These are phyloP conservation scores for Limnephilus rhombicus DNA, from an alignment of 2,888 invertebrate species.

Conservation along the genomic window DNA sequence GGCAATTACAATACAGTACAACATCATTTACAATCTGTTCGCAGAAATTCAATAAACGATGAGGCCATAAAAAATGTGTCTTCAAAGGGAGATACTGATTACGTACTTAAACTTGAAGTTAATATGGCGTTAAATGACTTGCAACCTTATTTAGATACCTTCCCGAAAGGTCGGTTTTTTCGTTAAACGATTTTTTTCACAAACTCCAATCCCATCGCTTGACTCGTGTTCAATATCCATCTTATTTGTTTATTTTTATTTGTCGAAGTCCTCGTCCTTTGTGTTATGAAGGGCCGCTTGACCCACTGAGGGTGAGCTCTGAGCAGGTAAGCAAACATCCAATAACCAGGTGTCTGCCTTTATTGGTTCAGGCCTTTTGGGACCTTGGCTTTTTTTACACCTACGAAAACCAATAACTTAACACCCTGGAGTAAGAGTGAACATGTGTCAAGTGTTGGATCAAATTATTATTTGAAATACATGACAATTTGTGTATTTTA, in stretches of 20 bases:
- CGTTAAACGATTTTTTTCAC: slow-evolving; percentile 24
- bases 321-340: neutral
- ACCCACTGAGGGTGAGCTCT: neutral
- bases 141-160: slow-evolving; percentile 6
- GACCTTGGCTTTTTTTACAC: neutral
- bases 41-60: neutral
- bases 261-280: neutral
- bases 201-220: neutral
- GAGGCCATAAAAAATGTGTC: neutral
- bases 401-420: neutral
- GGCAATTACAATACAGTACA: neutral
- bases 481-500: neutral
- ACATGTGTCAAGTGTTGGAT: neutral
- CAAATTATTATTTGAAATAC: neutral
- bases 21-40: neutral
- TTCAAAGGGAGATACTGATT: neutral
- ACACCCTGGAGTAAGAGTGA: neutral
- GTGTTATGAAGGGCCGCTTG: slow-evolving; percentile 1
- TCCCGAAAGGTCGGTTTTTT: neutral
- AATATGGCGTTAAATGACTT: slow-evolving; percentile 30
- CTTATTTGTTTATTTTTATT: neutral
- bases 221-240: slow-evolving; percentile 12
- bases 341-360: neutral
- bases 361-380: neutral
- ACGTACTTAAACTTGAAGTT: neutral